Conservation (phyloP, 2,797 vertebrate genomes). For the Adelosebastes latens region DNA sequence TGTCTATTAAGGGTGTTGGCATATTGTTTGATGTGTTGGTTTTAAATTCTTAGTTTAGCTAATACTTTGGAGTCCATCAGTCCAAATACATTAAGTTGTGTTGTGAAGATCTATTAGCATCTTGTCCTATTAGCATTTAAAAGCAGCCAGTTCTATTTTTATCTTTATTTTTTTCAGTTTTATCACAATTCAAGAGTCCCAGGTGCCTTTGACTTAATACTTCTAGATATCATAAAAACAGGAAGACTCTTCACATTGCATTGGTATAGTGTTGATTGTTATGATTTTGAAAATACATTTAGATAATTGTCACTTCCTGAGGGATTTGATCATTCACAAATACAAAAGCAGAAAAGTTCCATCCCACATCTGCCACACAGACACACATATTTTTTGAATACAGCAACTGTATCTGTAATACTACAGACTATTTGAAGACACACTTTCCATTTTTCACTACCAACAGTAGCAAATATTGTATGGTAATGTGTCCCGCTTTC, state of each 20-base stretch:
- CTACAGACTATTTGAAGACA: neutral
- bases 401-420: neutral
- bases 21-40: conserved; percentile 29
- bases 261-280: neutral
- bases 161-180: neutral
- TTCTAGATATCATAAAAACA: neutral
- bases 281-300: neutral
- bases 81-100: conserved; percentile 5
- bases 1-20: conserved; percentile 8
- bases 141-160: neutral
- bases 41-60: conserved; percentile 11
- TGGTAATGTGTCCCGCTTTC: neutral
- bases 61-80: neutral
- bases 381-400: neutral
- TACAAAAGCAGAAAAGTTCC: neutral
- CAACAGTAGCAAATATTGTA: neutral
- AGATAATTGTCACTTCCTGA: neutral
- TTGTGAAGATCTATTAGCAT: conserved; percentile 11
- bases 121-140: conserved; percentile 2
- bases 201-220: neutral
- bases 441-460: neutral
- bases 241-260: neutral
- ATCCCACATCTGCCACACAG: neutral
- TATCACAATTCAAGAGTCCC: neutral
- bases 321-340: conserved; percentile 6